Conservation (phyloP, 2,888 invertebrate species). For the Marasmarcha lunaedactyla region DNA sequence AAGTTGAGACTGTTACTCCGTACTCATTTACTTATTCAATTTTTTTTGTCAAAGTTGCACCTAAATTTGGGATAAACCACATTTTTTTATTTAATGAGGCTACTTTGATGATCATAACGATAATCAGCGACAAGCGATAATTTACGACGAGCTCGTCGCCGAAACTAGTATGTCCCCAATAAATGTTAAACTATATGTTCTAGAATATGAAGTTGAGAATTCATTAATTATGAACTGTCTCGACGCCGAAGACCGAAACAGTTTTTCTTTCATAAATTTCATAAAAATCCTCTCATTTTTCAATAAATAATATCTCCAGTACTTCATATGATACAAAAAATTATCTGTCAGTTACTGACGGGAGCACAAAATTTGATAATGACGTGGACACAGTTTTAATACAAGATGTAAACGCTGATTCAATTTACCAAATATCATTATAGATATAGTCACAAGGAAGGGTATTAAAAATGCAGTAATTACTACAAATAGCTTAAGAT, state of each 20-base stretch:
- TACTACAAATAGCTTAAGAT: conserved; percentile 10
- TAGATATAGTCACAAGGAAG: conserved; percentile 4
- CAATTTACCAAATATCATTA: conserved; percentile 8
- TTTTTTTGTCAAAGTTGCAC: conserved; percentile 5
- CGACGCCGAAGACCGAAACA: conserved; percentile 4
- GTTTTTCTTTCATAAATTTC: conserved; percentile 3
- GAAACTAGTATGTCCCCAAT: conserved; percentile 4
- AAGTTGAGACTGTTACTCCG: conserved; percentile 8
- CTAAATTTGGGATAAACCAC: conserved; percentile 3
- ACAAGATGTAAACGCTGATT: conserved; percentile 7
- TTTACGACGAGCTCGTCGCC: conserved; percentile 4
- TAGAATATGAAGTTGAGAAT: conserved; percentile 6
- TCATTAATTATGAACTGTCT: conserved; percentile 2
- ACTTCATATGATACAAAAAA: conserved; percentile 3
- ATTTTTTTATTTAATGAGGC: conserved; percentile 1
- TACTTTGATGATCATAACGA: conserved; percentile 3
- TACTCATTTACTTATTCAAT: conserved; percentile 4
- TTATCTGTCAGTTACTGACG: conserved; percentile 8
- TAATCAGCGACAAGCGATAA: conserved; percentile 1
- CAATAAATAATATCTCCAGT: conserved; percentile 4
- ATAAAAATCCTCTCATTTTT: conserved; percentile 6
- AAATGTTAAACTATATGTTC: conserved; percentile 3
- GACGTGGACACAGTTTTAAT: conserved; percentile 8
- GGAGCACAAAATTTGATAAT: conserved; percentile 7
- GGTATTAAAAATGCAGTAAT: conserved; percentile 4